phyloP scores from a whole-genome alignment of 2,113 vertebrate species.

The Clarias gariepinus region DNA sequence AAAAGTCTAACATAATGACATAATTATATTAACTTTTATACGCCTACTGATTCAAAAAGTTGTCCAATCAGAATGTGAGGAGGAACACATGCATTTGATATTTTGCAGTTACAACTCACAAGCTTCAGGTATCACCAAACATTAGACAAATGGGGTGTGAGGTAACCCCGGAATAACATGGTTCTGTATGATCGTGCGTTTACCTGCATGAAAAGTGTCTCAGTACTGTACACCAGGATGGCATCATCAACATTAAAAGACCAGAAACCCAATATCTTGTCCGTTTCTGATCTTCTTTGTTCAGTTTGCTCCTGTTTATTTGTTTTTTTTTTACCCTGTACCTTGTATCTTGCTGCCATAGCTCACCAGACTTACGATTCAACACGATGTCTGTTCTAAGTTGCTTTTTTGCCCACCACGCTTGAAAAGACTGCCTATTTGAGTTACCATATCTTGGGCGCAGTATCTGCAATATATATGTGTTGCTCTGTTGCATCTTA shows the following conservation, averaged over 20 bases:
- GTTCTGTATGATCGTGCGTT: no score
- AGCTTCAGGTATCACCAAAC: background rate
- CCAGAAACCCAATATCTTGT: background rate
- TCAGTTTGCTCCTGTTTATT: no score
- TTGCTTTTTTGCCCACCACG: background rate
- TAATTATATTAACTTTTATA: no score
- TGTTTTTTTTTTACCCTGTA: no score
- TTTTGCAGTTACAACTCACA: no score
- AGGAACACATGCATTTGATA: no score
- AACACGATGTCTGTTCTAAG: background rate
- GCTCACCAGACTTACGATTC: background rate
- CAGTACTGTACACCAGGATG: background rate
- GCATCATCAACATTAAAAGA: background rate
- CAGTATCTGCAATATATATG: background rate
- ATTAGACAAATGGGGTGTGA: slow-evolving; percentile 42
- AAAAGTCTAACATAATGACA: no score
- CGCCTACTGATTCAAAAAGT: no score
- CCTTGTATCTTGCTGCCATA: background rate
- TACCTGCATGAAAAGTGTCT: background rate
- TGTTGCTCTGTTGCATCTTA: background rate
- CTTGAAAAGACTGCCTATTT: background rate
- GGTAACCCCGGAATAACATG: slow-evolving; percentile 67
- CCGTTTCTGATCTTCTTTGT: background rate
- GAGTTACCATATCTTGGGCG: background rate
- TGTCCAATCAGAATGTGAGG: no score